Conservation (phyloP, 2,113 vertebrate species). For the Semnopithecus entellus region DNA sequence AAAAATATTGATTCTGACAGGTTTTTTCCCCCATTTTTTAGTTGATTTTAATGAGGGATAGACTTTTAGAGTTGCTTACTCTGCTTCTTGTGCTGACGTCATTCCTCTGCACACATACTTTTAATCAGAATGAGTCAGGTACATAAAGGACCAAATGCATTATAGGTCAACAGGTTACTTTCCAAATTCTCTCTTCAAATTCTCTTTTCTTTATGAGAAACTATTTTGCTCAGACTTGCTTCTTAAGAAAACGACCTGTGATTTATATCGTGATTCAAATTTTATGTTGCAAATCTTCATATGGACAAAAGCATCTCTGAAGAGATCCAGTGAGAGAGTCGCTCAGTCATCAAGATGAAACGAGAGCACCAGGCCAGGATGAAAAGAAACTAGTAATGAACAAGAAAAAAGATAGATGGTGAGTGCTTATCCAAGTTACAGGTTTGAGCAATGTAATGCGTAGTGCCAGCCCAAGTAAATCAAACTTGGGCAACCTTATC, state of each 20-base stretch:
- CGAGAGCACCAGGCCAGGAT: neutral
- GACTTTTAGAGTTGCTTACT: neutral
- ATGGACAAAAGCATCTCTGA: neutral
- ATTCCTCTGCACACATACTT: neutral
- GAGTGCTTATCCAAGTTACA: constrained; percentile 6
- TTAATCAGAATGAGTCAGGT: neutral
- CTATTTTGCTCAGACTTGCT: neutral
- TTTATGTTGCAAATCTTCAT: neutral
- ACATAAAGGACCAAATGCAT: neutral
- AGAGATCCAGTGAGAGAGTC: neutral
- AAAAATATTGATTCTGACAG: neutral
- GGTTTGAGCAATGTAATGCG: neutral
- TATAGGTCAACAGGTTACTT: constrained; percentile 1
- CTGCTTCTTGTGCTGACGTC: neutral
- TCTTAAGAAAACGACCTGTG: constrained; percentile 17
- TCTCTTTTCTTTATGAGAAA: constrained; percentile 24
- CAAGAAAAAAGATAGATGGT: neutral
- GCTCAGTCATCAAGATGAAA: neutral
- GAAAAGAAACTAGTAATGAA: neutral
- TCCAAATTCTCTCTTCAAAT: neutral
- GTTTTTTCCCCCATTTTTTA: neutral
- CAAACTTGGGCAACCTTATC: neutral
- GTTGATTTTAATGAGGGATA: neutral
- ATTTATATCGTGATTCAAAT: neutral
- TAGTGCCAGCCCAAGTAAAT: neutral